A percentile compares a stretch with the other conserved stretches of the same genome.
Conservation (phyloP, 2,888 invertebrate genomes). For the Crepidodera aurea region DNA sequence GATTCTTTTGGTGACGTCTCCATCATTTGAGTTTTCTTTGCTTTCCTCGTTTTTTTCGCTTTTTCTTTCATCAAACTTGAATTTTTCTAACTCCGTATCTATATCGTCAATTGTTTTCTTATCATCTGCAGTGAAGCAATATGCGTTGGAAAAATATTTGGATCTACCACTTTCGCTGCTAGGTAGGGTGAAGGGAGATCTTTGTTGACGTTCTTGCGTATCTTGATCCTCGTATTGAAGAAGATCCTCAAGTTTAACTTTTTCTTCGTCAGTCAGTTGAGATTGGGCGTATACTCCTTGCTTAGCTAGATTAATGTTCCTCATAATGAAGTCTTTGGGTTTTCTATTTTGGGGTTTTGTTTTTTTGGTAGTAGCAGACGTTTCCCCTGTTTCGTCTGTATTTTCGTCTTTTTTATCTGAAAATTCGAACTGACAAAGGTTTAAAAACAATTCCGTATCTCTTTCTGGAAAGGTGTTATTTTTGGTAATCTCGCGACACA, state of each 20-base stretch:
- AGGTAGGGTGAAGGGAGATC: constrained; percentile 6
- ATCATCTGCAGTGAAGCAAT: constrained; percentile 23
- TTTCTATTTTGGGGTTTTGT: not conserved
- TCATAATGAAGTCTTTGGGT: constrained; percentile 37
- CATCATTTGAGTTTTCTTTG: constrained; percentile 1
- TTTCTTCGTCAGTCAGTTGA: constrained; percentile 49
- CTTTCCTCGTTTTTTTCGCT: constrained; percentile 25
- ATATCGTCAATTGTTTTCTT: constrained; percentile 30
- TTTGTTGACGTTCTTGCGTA: not conserved
- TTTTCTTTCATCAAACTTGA: constrained; percentile 32
- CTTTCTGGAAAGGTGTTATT: constrained; percentile 23
- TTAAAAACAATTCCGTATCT: constrained; percentile 38
- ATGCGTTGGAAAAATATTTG: constrained; percentile 29
- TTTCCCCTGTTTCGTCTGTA: constrained; percentile 7
- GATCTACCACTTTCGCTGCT: constrained; percentile 2
- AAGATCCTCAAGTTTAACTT: constrained; percentile 43
- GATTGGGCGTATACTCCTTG: constrained; percentile 42
- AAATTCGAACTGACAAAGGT: constrained; percentile 41
- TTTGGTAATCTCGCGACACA: constrained; percentile 39
- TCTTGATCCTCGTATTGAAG: constrained; percentile 14
- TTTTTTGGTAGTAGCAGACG: not conserved
- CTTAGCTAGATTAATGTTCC: constrained; percentile 43
- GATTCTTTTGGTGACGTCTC: not conserved
- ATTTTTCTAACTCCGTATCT: constrained; percentile 35
- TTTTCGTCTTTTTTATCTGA: constrained; percentile 12